Percentiles rank a stretch among this genome's conserved stretches.
Evolutionary conservation across 2,113 vertebrate species (phyloP).

Genomic region (Sapayoa aenigma): DNA sequence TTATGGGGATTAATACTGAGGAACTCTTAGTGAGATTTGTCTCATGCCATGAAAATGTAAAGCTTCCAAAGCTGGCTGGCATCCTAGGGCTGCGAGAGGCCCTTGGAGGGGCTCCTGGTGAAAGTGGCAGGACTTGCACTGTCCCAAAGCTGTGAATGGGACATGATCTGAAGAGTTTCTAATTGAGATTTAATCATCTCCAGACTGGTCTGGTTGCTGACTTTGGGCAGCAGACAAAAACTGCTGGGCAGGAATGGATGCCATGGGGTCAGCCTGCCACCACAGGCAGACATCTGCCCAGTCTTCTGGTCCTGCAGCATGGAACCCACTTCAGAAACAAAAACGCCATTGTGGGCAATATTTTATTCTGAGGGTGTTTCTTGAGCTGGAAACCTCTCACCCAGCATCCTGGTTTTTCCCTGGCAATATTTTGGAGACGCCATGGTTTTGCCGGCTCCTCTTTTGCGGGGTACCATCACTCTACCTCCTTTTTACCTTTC

Average conservation of each 20-base stretch:
- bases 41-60: slow-evolving; percentile 51
- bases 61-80: slow-evolving; percentile 32
- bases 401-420: neutral
- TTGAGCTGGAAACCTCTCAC: neutral
- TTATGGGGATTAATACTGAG: slow-evolving; percentile 6
- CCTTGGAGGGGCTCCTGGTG: neutral
- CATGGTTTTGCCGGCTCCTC: neutral
- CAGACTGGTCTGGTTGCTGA: neutral
- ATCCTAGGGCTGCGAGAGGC: slow-evolving; percentile 36
- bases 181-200: neutral
- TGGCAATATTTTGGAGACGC: neutral
- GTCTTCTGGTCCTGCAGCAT: neutral
- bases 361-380: neutral
- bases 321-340: neutral
- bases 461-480: neutral
- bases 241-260: neutral
- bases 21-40: slow-evolving; percentile 29
- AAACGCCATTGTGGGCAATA: neutral
- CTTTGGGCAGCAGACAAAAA: neutral
- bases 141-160: rapidly evolving
- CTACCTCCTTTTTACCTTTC: neutral
- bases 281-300: neutral
- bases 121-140: neutral
- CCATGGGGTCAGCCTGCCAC: neutral
- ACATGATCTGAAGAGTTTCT: neutral